phyloP scores from a whole-genome alignment of 2,113 vertebrate species.

The Paedocypris sp. region DNA sequence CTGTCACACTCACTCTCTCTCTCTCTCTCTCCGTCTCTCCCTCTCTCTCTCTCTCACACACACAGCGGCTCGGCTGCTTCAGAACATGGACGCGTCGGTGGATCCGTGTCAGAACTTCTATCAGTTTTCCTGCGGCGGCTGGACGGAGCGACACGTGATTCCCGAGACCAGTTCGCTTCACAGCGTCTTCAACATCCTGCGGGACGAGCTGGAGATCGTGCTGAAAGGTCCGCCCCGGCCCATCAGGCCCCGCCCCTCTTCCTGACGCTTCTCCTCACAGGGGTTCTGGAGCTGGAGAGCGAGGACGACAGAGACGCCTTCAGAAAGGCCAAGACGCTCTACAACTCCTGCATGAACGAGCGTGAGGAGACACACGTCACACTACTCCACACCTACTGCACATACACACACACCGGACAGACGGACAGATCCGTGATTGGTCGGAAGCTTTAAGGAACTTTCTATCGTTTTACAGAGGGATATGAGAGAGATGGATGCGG shows the following conservation, averaged over 20 bases:
- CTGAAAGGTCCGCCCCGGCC: conserved; percentile 73
- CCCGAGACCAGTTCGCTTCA: conserved; percentile 87
- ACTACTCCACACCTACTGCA: neutral
- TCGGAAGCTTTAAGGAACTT: no score
- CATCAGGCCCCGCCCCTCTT: conserved; percentile 17
- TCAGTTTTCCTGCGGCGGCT: conserved; percentile 88
- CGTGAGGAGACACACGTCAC: conserved; percentile 60
- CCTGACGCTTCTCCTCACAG: conserved; percentile 47
- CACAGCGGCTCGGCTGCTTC: conserved; percentile 81
- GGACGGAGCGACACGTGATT: conserved; percentile 82
- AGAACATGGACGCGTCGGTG: conserved; percentile 77
- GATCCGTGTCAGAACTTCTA: conserved; percentile 91
- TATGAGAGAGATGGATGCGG: no score
- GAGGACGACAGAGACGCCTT: conserved; percentile 74
- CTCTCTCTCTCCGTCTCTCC: no score
- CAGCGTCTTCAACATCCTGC: conserved; percentile 87
- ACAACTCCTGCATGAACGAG: conserved; percentile 91
- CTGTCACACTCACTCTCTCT: no score
- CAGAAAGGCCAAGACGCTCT: conserved; percentile 82
- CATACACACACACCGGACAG: no score
- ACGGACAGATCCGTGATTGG: no score
- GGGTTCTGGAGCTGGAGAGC: conserved; percentile 71
- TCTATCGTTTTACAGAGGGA: no score
- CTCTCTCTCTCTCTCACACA: neutral
- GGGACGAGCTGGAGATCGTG: conserved; percentile 85